Base-by-base conservation (phyloP, 2,797 vertebrate genomes). In the Tiaroga cobitis region DNA sequence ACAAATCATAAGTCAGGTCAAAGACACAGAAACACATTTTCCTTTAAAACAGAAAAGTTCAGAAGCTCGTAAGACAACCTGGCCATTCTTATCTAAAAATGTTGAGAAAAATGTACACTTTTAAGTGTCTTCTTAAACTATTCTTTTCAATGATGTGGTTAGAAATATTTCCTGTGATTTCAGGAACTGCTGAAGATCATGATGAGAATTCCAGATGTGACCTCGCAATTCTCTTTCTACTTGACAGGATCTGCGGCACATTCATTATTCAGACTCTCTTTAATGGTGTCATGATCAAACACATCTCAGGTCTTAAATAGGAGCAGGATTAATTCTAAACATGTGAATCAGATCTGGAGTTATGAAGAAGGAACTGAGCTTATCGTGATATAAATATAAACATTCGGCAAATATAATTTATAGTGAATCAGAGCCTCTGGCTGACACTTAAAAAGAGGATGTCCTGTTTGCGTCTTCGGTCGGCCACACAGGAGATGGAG, bases 401-500 rank as follows among this genome's bases (percentile, higher is more conserved):
- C 89, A 91, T 88, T 85, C 26, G 21, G 24, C 69, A 81, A 61
- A 81, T 78, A 90, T 81, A 89, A 89, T 85, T 67, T 78, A 69
- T 90, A 69, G 88, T 88, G 88, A 90, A 92, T 92, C 87, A 49
- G 75, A 89, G 63, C 63, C 72, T 86, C 88, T 84, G 59, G 19
- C 89, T 78, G 72, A 69, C 77, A 89, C 85, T 87, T 82, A 72
- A 68, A 81, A 80, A 63, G 85, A n/a, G 80, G 89, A 93, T 92
- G 92, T 95, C 95, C 95, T 94, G 95, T 93, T 95, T 94, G 89
- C 89, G 90, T 88, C 88, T 75, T 68, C 7, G 69, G 88, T 74
- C 24, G 13, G 91, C 86, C 77, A 54, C 77, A 84, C 88, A 88
- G 82, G 88, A 89, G 84, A n/a, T 70, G 83, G 92, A 92, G 91